Base-by-base conservation (phyloP, 2,113 vertebrate genomes). In the Pituophis catenifer region DNA sequence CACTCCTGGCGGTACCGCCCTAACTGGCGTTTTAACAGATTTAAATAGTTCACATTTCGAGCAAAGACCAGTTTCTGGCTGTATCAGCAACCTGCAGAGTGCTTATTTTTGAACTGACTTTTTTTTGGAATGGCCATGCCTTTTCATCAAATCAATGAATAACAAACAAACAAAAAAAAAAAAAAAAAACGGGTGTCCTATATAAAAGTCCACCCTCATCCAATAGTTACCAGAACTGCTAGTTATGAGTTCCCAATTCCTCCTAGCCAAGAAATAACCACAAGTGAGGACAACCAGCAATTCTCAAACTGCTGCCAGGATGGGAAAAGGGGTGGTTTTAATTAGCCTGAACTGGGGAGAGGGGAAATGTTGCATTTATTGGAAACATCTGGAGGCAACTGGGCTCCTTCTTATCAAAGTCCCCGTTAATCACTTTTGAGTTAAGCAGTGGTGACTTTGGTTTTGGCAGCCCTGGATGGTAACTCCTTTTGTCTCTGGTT, bases 381-480 rank as follows among this genome's bases (percentile, higher is more conserved):
- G 87, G 92, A 97, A 97, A 92, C 97, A 97, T 96, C 89, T 97
- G 97, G 89, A 91, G 90, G 81, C 94, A 95, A 88, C 96, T 0
- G 91, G 89, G 81, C 95, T 93, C 92, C 94, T 95, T 94, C 94
- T 96, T 97, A 96, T 95, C 96, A 93, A 96, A 94, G 86, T 90
- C 52, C 92, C 89, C 0, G 0, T 86, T 95, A 96, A 97, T 95
- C 96, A 93, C 94, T 93, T 94, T 91, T 96, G 97, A 97, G 94
- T 96, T 95, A 94, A 90, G 1, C 89, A 70, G 91, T 33, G 89
- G 94, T 86, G 13, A 96, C 95, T 96, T 95, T 95, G 91, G 33
- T 95, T 94, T 95, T 53, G 93, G 93, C 91, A 93, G 91, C 93
- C 53, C 91, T 33, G 10, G 88, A 59, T 33, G 86, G 19, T 62